Evolutionary conservation across 2,888 invertebrate genomes (phyloP), one percentile per base, ranked within the genome.

Genomic region (Congeria kusceri): DNA sequence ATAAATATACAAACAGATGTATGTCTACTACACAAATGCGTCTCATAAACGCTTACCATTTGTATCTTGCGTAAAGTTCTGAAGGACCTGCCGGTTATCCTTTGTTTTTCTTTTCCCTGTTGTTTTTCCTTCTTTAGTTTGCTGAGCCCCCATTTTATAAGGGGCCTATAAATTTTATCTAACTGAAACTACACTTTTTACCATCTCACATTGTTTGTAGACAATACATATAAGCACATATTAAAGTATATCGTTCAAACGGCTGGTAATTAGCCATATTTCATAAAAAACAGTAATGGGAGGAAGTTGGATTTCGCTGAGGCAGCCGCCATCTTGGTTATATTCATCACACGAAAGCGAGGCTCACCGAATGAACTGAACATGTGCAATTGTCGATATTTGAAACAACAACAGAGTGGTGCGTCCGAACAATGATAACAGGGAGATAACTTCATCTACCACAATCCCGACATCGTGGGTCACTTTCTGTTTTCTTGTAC

Each of bases 101-200:
- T 83, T 83, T 80, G 83, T 80, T 80, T 83, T 83, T 74, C 83
- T 80, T 61, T 79, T 77, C 49, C 76, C 64, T 80, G 77, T 83
- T 28, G 83, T 56, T 71, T 83, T 83, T 49, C 75, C 44, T 56
- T 85, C 83, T 76, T 87, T 87, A 57, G 79, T 83, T 81, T 87
- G 87, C 74, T 87, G 87, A 59, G 87, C 86, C 80, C 87, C 87
- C 87, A 87, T 87, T 57, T 67, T 83, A 78, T 61, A 53, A 44
- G 69, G 80, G 80, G 67, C 78, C 73, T 59, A 80, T 68, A 66
- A 23, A 28, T 53, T 49, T 23, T 53, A 64, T 61, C 57, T 53
- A 20, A 59, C 47, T 23, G 29, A 13, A 29, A 18, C 57, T 18
- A 39, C 61, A 39, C 29, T 66, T 39, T 71, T 67, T 47, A 71